Percentiles rank a stretch among this genome's conserved stretches.
Evolutionary conservation across 2,797 vertebrate species (phyloP).

Genomic region (Rhynchotus rufescens): DNA sequence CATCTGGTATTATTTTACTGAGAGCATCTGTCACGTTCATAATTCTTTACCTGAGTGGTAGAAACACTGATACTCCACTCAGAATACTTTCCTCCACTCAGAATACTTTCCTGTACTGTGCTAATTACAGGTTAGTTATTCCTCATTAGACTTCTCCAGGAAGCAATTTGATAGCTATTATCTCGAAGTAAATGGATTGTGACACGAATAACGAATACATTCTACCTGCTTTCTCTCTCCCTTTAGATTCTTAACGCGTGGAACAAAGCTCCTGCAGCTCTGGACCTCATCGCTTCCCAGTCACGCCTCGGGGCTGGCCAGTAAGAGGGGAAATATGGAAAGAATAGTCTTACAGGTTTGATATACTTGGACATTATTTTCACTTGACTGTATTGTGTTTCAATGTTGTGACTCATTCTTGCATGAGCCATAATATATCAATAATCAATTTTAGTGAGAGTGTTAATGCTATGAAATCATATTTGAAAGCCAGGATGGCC

Average conservation of each 20-base stretch:
- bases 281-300: constrained; percentile 85
- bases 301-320: constrained; percentile 62
- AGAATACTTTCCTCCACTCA: background rate
- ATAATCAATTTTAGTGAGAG: background rate
- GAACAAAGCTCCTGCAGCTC: constrained; percentile 89
- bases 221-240: constrained; percentile 10
- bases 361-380: constrained; percentile 2
- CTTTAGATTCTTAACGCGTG: constrained; percentile 87
- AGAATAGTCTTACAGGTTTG: constrained; percentile 92
- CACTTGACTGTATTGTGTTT: background rate
- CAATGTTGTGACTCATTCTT: background rate
- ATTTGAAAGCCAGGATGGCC: background rate
- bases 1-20: background rate
- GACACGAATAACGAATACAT: background rate
- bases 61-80: background rate
- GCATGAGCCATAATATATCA: background rate
- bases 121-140: background rate
- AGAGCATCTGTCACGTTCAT: background rate
- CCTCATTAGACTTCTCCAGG: background rate
- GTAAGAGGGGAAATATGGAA: constrained; percentile 85
- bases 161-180: background rate
- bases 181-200: background rate
- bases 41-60: background rate
- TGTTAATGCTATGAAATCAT: background rate
- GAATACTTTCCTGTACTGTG: background rate